Percentiles rank a stretch among this genome's conserved stretches.
Evolutionary conservation across 2,797 vertebrate species (phyloP).

Genomic region (Lemur catta): DNA sequence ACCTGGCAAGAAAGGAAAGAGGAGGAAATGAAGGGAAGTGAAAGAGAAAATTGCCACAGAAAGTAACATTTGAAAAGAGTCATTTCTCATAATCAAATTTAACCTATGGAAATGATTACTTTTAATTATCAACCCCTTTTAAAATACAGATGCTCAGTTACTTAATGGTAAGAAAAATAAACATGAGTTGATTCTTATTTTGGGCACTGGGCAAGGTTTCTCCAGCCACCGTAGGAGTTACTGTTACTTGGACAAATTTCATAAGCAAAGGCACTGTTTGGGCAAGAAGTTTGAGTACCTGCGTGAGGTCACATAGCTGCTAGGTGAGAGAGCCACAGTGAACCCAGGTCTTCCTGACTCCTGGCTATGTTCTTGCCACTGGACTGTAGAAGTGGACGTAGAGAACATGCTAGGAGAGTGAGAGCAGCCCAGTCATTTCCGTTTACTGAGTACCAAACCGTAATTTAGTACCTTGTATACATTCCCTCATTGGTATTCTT

Average conservation of each 20-base stretch:
- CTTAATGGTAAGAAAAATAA: neutral
- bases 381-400: too few relatives aligned
- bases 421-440: neutral
- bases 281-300: neutral
- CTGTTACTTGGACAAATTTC: neutral
- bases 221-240: neutral
- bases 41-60: neutral
- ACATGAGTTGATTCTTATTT: neutral
- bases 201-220: neutral
- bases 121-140: neutral
- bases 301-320: neutral
- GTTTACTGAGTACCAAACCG: neutral
- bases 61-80: neutral
- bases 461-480: neutral
- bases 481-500: neutral
- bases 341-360: neutral
- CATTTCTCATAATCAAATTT: neutral
- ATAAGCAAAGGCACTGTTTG: neutral
- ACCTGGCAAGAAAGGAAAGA: neutral
- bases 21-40: neutral
- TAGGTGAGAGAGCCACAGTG: neutral
- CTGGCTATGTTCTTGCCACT: neutral
- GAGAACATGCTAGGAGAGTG: neutral
- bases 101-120: neutral
- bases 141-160: neutral